Evolutionary conservation across 2,113 vertebrate species (phyloP).

Genomic region (Monopterus albus): DNA sequence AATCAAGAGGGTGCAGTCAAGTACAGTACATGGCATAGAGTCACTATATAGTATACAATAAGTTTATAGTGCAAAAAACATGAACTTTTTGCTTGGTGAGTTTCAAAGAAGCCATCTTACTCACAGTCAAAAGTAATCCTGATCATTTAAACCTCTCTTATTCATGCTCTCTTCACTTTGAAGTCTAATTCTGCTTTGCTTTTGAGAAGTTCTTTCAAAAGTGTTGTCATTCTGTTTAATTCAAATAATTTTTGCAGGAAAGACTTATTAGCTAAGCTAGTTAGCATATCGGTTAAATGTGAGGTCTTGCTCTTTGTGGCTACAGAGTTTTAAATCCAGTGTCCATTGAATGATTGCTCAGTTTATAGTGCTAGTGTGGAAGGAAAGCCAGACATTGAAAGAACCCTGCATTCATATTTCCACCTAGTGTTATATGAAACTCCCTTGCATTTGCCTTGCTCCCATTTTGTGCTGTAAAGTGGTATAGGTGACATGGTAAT

Average conservation of each 20-base stretch:
- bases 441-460: slow-evolving; percentile 64
- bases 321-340: slow-evolving; percentile 31
- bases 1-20: slow-evolving; percentile 57
- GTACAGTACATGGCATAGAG: slow-evolving; percentile 6
- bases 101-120: slow-evolving; percentile 11
- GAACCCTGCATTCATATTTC: slow-evolving; percentile 69
- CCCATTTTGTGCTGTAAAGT: slow-evolving; percentile 78
- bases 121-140: not conserved
- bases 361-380: slow-evolving; percentile 33
- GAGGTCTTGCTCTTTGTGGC: slow-evolving; percentile 43
- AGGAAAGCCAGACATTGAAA: slow-evolving; percentile 32
- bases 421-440: slow-evolving; percentile 67
- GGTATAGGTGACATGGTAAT: slow-evolving; percentile 85
- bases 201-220: slow-evolving; percentile 26
- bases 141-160: slow-evolving; percentile 34
- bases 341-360: slow-evolving; percentile 53
- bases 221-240: slow-evolving; percentile 16
- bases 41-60: not conserved
- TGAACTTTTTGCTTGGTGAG: slow-evolving; percentile 8
- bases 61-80: not conserved
- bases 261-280: slow-evolving; percentile 34
- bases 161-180: not conserved
- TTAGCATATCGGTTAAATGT: slow-evolving; percentile 61
- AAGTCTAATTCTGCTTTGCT: slow-evolving; percentile 38
- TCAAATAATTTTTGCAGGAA: slow-evolving; percentile 34